Evolutionary conservation across 1,140 invertebrate genomes (phyloP).

Genomic region (Macrosteles quadrilineatus): DNA sequence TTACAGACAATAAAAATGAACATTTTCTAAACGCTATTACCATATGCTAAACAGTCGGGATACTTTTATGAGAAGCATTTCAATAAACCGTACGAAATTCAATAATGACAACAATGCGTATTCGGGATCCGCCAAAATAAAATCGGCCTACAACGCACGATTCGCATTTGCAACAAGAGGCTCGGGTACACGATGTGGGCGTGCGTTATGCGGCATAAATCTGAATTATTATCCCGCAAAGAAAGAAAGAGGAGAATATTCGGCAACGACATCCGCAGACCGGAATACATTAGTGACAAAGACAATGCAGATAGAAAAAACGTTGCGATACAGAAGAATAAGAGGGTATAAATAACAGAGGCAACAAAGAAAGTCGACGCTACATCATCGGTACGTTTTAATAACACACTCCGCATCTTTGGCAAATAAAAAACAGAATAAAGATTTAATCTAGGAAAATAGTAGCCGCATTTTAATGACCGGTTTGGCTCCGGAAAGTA

Average conservation of each 20-base stretch:
- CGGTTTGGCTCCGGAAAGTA: constrained; percentile 12
- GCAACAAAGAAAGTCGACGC: background rate
- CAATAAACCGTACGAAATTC: no score
- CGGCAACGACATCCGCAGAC: constrained; percentile 17
- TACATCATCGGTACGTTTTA: background rate
- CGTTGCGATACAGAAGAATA: background rate
- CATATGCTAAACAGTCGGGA: no score
- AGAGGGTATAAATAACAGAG: background rate
- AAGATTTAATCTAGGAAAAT: constrained; percentile 26
- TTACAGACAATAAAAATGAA: no score
- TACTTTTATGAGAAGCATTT: no score
- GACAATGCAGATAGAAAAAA: constrained; percentile 12
- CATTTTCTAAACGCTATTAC: no score
- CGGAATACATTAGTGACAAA: constrained; percentile 13
- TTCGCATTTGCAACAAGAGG: no score
- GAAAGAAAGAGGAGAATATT: constrained; percentile 4
- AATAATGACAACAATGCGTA: no score
- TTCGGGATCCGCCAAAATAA: no score
- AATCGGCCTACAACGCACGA: no score
- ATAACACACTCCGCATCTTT: background rate
- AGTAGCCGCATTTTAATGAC: constrained; percentile 21
- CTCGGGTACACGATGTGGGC: background rate
- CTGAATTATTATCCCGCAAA: background rate
- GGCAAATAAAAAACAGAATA: constrained; percentile 13
- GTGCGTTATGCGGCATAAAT: background rate